Percentiles rank a stretch among this genome's conserved stretches.
Conservation (phyloP, 2,888 invertebrate genomes). For the Drosophila meridionalis region DNA sequence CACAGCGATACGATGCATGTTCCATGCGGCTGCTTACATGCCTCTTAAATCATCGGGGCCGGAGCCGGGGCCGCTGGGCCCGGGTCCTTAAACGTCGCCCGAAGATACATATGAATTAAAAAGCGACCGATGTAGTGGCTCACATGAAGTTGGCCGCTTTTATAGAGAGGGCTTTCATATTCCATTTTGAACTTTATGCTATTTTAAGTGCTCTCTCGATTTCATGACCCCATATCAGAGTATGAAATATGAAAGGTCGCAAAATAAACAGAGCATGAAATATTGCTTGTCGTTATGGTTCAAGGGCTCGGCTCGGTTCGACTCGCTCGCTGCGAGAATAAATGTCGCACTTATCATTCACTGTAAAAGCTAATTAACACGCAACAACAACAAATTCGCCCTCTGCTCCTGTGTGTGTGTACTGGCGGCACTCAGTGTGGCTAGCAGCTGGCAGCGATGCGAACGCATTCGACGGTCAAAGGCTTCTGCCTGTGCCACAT, state of each 20-base stretch:
- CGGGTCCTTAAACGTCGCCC: slow-evolving; percentile 4
- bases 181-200: slow-evolving; percentile 58
- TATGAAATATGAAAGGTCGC: slow-evolving; percentile 61
- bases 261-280: slow-evolving; percentile 74
- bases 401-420: neutral
- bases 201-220: slow-evolving; percentile 72
- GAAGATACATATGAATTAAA: slow-evolving; percentile 28
- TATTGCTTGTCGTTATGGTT: slow-evolving; percentile 62
- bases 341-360: slow-evolving; percentile 27
- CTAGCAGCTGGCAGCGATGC: slow-evolving; percentile 39
- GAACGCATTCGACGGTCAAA: slow-evolving; percentile 38
- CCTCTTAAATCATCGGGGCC: slow-evolving; percentile 47
- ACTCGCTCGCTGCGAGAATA: neutral
- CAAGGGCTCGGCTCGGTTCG: slow-evolving; percentile 23
- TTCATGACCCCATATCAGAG: slow-evolving; percentile 49
- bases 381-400: neutral
- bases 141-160: neutral
- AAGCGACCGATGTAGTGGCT: slow-evolving; percentile 15
- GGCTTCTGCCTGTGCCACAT: slow-evolving; percentile 65
- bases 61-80: too few relatives aligned
- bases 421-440: slow-evolving; percentile 29
- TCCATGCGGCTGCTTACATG: slow-evolving; percentile 35
- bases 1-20: slow-evolving; percentile 23
- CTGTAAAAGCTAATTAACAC: slow-evolving; percentile 33
- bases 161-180: slow-evolving; percentile 6